Conservation (phyloP, 2,113 vertebrate species). For the Sander lucioperca region DNA sequence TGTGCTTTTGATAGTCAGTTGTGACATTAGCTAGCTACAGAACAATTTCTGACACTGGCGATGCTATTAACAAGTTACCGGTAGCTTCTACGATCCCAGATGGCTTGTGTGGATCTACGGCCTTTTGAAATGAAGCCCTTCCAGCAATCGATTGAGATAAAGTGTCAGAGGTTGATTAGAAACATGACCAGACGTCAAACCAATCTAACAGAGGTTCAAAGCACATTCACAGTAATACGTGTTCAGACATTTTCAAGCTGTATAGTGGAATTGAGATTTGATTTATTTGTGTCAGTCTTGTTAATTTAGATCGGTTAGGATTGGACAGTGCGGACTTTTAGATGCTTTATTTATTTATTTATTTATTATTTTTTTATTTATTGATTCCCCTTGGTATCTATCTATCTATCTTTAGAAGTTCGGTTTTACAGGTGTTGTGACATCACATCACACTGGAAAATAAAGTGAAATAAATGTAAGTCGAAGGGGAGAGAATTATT, state of each 20-base stretch:
- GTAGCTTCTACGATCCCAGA: conserved; percentile 17
- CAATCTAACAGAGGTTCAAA: conserved; percentile 28
- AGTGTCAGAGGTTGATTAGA: conserved; percentile 58
- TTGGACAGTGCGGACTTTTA: not conserved
- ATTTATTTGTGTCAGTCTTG: conserved; percentile 7
- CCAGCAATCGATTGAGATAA: conserved; percentile 30
- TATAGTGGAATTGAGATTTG: conserved; percentile 17
- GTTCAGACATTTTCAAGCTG: conserved; percentile 23
- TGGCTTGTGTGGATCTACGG: conserved; percentile 15
- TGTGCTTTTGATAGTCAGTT: conserved; percentile 14
- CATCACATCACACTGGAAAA: not conserved
- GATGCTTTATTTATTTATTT: not conserved
- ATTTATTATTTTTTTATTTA: too few relatives aligned
- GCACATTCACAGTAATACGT: not conserved
- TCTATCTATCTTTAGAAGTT: too few relatives aligned
- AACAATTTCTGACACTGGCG: not conserved
- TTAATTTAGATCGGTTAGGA: not conserved
- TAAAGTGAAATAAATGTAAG: not conserved
- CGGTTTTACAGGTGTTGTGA: not conserved
- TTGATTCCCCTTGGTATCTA: too few relatives aligned
- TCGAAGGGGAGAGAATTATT: not conserved
- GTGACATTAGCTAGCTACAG: conserved; percentile 5
- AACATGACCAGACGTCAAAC: conserved; percentile 57
- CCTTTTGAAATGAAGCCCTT: conserved; percentile 43
- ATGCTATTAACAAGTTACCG: not conserved